Evolutionary conservation across 2,888 invertebrate species (phyloP), one percentile per base, ranked within the genome.

Genomic region (Ornithoptera priamus): DNA sequence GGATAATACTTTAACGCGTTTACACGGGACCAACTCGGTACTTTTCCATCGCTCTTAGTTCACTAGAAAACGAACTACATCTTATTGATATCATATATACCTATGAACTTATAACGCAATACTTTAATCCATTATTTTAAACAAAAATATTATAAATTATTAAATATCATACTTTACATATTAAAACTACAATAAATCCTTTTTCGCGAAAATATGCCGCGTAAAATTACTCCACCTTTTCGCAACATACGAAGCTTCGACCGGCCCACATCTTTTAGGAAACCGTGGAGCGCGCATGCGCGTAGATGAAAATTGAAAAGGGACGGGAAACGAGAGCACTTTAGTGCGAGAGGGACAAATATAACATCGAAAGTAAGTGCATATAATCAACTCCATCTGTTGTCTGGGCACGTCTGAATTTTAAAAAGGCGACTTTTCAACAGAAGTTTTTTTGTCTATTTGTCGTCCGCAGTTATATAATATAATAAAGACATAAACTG

Each of bases 181-280:
- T 22, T 50, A 50, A 50, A 50, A 50, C 12, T 50, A 17, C 50
- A 8, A 50, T 50, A 50, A 50, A 17, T 50, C 50, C 2, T 2
- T 50, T 63, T n/a, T 57, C 56, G 36, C 10, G 58, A 68, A 67
- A 77, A 74, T 75, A 73, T 65, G 62, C 36, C 75, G 75, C 62
- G 42, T 24, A n/a, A 62, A 53, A 75, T 74, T 76, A 73, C 74
- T 65, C 62, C 50, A 10, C n/a, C 58, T 62, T 70, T 66, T 62
- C 65, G 75, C 82, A 85, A 74, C 79, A 67, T 90, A 91, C 76
- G 87, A 76, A 90, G 88, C 91, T 91, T 89, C 90, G 78, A 91
- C 78, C 79, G 80, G 72, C 77, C 78, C 81, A 78, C 80, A 83
- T 85, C 86, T 87, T 88, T 87, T 80, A 86, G 86, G 86, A 85